Conservation (phyloP, 2,888 invertebrate genomes). For the Rhagophthalmus giganteus region DNA sequence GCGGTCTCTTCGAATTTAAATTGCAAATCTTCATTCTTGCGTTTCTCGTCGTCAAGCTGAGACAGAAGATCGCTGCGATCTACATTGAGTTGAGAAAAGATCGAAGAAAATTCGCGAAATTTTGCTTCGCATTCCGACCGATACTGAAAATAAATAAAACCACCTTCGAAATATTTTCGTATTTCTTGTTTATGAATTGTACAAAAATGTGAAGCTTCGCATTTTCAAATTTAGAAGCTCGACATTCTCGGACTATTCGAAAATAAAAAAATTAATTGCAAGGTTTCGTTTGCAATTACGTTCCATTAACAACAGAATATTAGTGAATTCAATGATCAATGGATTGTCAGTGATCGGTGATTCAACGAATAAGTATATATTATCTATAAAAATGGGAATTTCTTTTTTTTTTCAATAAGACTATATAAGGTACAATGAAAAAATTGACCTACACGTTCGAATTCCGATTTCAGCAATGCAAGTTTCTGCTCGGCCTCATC, state of each 20-base stretch:
- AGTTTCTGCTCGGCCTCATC: constrained; percentile 75
- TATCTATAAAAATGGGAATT: too few relatives aligned
- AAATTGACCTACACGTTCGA: constrained; percentile 61
- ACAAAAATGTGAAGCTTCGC: too few relatives aligned
- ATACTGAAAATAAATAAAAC: constrained; percentile 51
- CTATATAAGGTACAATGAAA: too few relatives aligned
- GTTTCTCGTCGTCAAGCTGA: constrained; percentile 75
- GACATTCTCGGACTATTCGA: background rate
- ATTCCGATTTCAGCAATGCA: constrained; percentile 64
- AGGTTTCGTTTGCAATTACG: too few relatives aligned
- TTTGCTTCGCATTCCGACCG: constrained; percentile 61
- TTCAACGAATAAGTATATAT: too few relatives aligned
- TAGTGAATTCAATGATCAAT: too few relatives aligned
- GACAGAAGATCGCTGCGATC: constrained; percentile 62
- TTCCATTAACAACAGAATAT: too few relatives aligned
- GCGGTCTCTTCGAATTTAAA: constrained; percentile 91
- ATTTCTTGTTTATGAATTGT: too few relatives aligned
- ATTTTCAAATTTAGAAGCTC: background rate
- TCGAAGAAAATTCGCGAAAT: constrained; percentile 61
- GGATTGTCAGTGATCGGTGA: too few relatives aligned
- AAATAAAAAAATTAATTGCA: constrained; percentile 17
- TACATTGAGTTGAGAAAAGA: constrained; percentile 59
- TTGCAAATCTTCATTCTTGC: constrained; percentile 86
- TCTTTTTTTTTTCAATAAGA: too few relatives aligned
- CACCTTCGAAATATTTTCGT: background rate